These are phyloP conservation scores for Aspidapion aeneum DNA, from an alignment of 2,888 invertebrate species.

Conservation along the genomic window DNA sequence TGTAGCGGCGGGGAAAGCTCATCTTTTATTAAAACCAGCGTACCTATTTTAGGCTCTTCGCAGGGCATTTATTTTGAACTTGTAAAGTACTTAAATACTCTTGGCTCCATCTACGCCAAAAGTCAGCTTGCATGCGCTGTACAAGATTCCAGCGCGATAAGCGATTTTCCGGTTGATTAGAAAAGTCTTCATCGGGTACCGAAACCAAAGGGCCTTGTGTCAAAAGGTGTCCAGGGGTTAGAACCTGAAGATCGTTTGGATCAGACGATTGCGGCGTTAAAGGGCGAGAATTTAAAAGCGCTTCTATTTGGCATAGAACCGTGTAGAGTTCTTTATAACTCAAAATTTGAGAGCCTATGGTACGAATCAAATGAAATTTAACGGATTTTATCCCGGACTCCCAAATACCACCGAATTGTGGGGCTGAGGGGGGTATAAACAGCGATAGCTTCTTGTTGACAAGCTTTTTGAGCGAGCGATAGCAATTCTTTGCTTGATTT, in stretches of 20 bases:
- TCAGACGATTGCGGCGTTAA: slow-evolving; percentile 31
- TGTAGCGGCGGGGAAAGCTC: slow-evolving; percentile 16
- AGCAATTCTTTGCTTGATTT: slow-evolving; percentile 21
- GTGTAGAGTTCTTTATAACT: slow-evolving; percentile 38
- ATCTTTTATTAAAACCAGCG: slow-evolving; percentile 19
- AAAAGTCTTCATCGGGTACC: background rate
- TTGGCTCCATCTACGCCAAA: slow-evolving; percentile 24
- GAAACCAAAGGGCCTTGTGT: slow-evolving; percentile 23
- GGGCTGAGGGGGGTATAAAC: slow-evolving; percentile 37
- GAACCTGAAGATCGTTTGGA: too few relatives aligned
- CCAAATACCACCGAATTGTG: slow-evolving; percentile 40
- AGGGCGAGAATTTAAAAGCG: slow-evolving; percentile 38
- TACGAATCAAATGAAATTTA: slow-evolving; percentile 35
- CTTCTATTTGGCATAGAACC: slow-evolving; percentile 36
- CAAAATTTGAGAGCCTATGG: slow-evolving; percentile 28
- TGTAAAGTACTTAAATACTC: slow-evolving; percentile 26
- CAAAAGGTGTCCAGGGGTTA: too few relatives aligned
- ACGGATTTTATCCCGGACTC: slow-evolving; percentile 38
- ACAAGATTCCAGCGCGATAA: slow-evolving; percentile 19
- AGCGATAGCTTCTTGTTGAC: background rate
- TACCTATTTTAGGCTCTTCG: slow-evolving; percentile 7
- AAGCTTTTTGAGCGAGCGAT: slow-evolving; percentile 8
- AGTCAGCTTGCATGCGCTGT: slow-evolving; percentile 19
- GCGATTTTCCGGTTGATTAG: slow-evolving; percentile 6
- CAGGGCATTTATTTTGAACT: slow-evolving; percentile 21